Conservation (phyloP, 2,888 invertebrate species). For the Microchrysa polita region DNA sequence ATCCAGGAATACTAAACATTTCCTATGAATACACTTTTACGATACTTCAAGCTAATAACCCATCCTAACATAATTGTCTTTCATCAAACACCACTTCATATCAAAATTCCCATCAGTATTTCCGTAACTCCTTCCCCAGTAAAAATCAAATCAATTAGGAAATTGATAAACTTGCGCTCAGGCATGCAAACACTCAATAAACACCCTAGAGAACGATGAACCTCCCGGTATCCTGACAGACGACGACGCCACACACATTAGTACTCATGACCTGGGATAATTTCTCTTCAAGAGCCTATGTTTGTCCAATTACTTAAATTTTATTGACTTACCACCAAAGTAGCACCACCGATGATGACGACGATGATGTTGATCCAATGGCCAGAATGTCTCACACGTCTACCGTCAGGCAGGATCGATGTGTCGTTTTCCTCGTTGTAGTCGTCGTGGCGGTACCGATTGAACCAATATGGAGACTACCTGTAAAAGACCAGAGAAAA, state of each 20-base stretch:
- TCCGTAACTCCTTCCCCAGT: too few relatives aligned
- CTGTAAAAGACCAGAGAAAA: neutral
- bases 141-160: too few relatives aligned
- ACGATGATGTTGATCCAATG: neutral
- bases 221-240: too few relatives aligned
- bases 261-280: neutral
- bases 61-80: too few relatives aligned
- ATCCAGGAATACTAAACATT: too few relatives aligned
- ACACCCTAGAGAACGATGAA: neutral
- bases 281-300: neutral
- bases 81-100: too few relatives aligned
- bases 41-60: too few relatives aligned
- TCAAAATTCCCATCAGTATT: too few relatives aligned
- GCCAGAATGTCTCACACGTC: conserved; percentile 4
- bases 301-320: conserved; percentile 37
- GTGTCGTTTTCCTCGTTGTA: too few relatives aligned
- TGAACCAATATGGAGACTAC: conserved; percentile 3
- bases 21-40: too few relatives aligned
- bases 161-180: too few relatives aligned
- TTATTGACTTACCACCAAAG: conserved; percentile 38
- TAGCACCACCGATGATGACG: conserved; percentile 21
- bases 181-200: neutral
- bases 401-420: conserved; percentile 12
- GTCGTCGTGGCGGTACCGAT: neutral
- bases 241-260: too few relatives aligned